These are phyloP conservation scores for Pangasianodon hypophthalmus DNA, from an alignment of 2,113 vertebrate species.

Conservation along the genomic window DNA sequence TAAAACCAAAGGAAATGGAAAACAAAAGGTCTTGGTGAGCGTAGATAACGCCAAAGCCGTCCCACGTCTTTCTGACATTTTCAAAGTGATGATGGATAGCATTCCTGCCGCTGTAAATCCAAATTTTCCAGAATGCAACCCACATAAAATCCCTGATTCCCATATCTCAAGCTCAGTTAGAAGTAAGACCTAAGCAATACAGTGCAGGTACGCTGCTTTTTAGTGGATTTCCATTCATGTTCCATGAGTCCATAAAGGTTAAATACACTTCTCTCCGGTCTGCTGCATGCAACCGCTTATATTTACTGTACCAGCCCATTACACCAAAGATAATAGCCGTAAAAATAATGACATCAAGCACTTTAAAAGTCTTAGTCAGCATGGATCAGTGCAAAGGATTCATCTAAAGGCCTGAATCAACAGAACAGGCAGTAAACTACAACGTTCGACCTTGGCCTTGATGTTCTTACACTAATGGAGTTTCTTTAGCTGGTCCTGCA, in stretches of 20 bases:
- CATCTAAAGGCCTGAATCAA: neutral
- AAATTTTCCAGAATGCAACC: neutral
- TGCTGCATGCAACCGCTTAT: neutral
- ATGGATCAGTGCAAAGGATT: neutral
- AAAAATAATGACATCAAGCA: neutral
- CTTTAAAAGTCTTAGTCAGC: neutral
- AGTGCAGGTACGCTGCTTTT: neutral
- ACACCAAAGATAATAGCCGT: neutral
- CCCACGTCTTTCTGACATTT: neutral
- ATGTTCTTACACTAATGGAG: neutral
- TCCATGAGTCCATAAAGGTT: slow-evolving; percentile 5
- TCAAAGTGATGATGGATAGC: neutral
- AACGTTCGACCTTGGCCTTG: neutral
- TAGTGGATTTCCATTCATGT: neutral
- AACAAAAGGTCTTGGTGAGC: neutral
- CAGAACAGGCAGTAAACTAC: neutral
- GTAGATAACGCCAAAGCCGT: neutral
- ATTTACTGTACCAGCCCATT: neutral
- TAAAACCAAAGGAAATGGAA: slow-evolving; percentile 34
- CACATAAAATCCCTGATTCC: neutral
- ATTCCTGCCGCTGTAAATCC: neutral
- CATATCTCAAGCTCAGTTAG: neutral
- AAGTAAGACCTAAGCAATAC: neutral
- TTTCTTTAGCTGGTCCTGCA: neutral
- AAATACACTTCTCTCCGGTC: neutral